Base-by-base conservation (phyloP, 37 sponge, comb jelly and placozoan genomes). In the Chondrilla cf. caribensis region DNA sequence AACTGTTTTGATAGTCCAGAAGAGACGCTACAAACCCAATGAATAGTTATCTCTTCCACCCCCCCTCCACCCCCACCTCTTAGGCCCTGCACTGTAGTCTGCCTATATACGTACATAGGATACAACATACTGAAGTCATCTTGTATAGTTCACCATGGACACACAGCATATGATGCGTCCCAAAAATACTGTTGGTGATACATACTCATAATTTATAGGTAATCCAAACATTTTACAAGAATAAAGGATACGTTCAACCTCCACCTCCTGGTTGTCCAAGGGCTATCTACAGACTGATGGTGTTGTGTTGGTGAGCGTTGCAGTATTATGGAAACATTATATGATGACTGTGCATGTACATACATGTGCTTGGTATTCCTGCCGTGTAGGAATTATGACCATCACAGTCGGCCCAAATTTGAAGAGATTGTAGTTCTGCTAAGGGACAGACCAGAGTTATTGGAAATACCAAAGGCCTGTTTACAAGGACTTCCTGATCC, bases 261-360 rank as follows among this genome's bases (percentile, higher is more conserved):
- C 83, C 83, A 28, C 68, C 75, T 9, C 37, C 55, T 14, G 73
- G 71, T 17, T 66, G 66, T 54, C 75, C 83, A 24, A 44, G 76
- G 41, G 73, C 57, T 24, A 40, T 83, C 6, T 83, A 72, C 76
- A 26, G 31, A 71, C 33, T 83, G 41, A 83, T 83, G 83, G 58
- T 83, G n/a, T 8, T 62, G 59, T 83, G 83, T 47, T 83, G 83
- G 83, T 83, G 11, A 83, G 83, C 54, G 11, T 55, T 17, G 17
- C 57, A 55, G 17, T 55, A 55, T 55, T 55, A 55, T 19, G 11
- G 17, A 55, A 19, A 55, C 17, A 55, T 19, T 55, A 55, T 19
- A 55, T 55, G 17, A 55, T 55, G 57, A 19, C 17, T 55, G 17
- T 17, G 17, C 17, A 55, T 19, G 17, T 55, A 55, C 17, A 19